A percentile compares a stretch with the other conserved stretches of the same genome.
phyloP scores from a whole-genome alignment of 1,140 invertebrate species.

The Apis florea region DNA sequence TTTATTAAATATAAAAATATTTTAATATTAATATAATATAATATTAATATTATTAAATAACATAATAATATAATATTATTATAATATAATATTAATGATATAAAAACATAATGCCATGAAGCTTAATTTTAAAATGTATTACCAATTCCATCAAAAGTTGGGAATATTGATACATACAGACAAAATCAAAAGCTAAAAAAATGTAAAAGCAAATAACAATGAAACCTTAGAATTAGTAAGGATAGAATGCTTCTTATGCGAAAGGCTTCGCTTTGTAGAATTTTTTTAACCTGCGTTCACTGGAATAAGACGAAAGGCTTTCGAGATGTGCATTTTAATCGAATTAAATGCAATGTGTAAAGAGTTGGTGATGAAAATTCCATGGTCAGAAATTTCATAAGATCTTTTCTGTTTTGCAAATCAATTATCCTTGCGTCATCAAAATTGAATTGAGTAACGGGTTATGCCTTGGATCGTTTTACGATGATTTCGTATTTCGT shows the following conservation, averaged over 20 bases:
- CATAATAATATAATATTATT: too few species aligned
- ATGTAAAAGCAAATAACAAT: background rate
- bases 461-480: background rate
- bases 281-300: background rate
- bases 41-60: too few species aligned
- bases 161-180: background rate
- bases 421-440: background rate
- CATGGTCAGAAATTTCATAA: slow-evolving; percentile 1
- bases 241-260: background rate
- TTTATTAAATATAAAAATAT: too few species aligned
- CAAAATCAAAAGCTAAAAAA: background rate
- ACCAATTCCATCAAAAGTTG: too few species aligned
- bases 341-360: background rate
- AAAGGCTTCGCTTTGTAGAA: background rate
- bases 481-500: background rate
- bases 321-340: background rate
- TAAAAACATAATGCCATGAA: too few species aligned
- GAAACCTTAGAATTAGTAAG: background rate
- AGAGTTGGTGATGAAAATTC: background rate
- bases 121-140: too few species aligned
- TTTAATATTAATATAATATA: too few species aligned
- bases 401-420: background rate
- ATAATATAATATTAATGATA: too few species aligned
- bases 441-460: background rate
- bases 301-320: background rate